These are phyloP conservation scores for Sphinx pinastri DNA, from an alignment of 2,888 invertebrate species.

Conservation along the genomic window DNA sequence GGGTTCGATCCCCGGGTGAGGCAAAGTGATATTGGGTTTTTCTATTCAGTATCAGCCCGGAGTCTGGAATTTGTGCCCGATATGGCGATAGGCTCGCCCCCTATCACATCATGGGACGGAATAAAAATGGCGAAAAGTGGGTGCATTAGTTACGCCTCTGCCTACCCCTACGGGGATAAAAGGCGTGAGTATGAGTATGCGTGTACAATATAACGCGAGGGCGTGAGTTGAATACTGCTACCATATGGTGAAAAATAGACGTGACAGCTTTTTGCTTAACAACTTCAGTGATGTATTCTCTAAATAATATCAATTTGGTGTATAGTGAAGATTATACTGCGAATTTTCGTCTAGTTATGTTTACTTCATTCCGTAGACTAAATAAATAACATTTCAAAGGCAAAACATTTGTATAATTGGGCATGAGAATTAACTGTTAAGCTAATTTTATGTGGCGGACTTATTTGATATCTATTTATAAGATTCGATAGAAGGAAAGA, in stretches of 20 bases:
- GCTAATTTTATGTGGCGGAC: conserved; percentile 11
- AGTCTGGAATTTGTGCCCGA: too few relatives aligned
- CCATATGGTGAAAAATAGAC: background rate
- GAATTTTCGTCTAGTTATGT: background rate
- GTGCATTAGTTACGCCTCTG: too few relatives aligned
- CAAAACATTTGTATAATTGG: background rate
- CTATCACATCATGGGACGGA: too few relatives aligned
- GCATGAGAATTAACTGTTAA: background rate
- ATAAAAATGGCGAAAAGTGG: too few relatives aligned
- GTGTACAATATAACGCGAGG: background rate
- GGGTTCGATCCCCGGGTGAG: too few relatives aligned
- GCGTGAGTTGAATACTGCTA: background rate
- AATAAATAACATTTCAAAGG: background rate
- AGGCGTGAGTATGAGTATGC: too few relatives aligned
- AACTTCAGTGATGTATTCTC: too few relatives aligned
- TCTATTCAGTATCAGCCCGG: too few relatives aligned
- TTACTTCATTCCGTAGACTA: conserved; percentile 1
- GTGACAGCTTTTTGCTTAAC: background rate
- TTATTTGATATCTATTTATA: background rate
- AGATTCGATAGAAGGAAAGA: conserved; percentile 3
- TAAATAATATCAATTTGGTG: too few relatives aligned
- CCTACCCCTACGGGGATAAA: too few relatives aligned
- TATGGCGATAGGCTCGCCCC: too few relatives aligned
- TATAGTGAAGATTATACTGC: background rate
- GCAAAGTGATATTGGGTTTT: too few relatives aligned